phyloP scores from a whole-genome alignment of 2,888 invertebrate species.

The Allygus modestus region DNA sequence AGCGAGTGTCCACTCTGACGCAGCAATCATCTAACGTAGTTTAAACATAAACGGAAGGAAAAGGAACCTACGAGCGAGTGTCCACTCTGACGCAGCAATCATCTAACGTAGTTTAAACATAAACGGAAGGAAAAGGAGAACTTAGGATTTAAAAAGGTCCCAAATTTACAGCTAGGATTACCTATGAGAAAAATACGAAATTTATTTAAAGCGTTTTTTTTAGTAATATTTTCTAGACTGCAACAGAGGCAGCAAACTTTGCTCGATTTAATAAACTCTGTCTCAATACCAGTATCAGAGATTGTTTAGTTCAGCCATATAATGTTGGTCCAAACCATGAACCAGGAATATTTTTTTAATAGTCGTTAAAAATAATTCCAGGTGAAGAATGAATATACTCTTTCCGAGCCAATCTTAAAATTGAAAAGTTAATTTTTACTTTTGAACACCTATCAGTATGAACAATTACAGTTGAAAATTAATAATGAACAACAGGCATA shows the following conservation, averaged over 20 bases:
- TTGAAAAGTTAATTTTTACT: no score
- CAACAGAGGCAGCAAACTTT: neutral
- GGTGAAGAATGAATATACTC: no score
- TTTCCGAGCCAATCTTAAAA: no score
- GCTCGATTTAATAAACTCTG: constrained; percentile 7
- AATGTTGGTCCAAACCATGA: neutral
- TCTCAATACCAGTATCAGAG: constrained; percentile 24
- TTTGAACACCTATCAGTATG: no score
- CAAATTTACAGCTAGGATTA: neutral
- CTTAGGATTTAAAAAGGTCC: neutral
- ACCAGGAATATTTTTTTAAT: neutral
- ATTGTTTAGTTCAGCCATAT: neutral
- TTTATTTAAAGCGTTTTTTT: neutral
- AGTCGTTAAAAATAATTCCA: no score
- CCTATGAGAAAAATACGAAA: neutral
- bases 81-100: neutral
- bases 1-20: neutral
- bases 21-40: neutral
- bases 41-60: neutral
- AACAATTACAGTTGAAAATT: no score
- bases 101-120: neutral
- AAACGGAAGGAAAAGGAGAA: neutral
- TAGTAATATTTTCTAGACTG: neutral
- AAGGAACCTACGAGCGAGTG: constrained; percentile 22
- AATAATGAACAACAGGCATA: no score